These are phyloP conservation scores for Drosophila parthenogenetica DNA, from an alignment of 2,888 invertebrate genomes.

Conservation along the genomic window DNA sequence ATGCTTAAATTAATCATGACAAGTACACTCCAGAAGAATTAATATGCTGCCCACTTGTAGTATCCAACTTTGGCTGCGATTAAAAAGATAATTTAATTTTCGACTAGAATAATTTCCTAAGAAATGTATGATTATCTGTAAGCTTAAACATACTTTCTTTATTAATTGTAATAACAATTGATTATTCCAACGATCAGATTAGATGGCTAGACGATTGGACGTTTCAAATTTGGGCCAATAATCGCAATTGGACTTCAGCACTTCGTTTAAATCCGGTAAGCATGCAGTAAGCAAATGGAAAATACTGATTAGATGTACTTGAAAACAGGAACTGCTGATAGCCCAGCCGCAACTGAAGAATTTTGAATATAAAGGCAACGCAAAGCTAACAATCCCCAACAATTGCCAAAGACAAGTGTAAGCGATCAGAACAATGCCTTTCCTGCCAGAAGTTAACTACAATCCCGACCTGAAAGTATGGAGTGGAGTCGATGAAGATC, in stretches of 20 bases:
- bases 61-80: no score
- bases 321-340: slow-evolving; percentile 23
- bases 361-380: slow-evolving; percentile 26
- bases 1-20: no score
- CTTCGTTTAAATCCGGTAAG: neutral
- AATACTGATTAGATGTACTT: slow-evolving; percentile 21
- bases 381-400: slow-evolving; percentile 5
- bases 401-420: slow-evolving; percentile 16
- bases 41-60: no score
- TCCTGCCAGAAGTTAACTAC: slow-evolving; percentile 30
- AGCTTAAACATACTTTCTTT: neutral
- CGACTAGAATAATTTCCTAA: neutral
- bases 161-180: neutral
- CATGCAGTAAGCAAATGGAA: slow-evolving; percentile 15
- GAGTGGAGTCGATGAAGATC: slow-evolving; percentile 31
- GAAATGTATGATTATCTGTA: neutral
- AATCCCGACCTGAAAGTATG: slow-evolving; percentile 50
- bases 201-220: neutral
- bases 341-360: neutral
- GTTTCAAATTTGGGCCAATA: neutral
- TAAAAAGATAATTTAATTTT: neutral
- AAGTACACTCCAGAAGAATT: no score
- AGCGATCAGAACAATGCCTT: slow-evolving; percentile 25
- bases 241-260: slow-evolving; percentile 15
- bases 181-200: neutral